Conservation (phyloP, 2,888 invertebrate species). For the Acanthosepion esculentum region DNA sequence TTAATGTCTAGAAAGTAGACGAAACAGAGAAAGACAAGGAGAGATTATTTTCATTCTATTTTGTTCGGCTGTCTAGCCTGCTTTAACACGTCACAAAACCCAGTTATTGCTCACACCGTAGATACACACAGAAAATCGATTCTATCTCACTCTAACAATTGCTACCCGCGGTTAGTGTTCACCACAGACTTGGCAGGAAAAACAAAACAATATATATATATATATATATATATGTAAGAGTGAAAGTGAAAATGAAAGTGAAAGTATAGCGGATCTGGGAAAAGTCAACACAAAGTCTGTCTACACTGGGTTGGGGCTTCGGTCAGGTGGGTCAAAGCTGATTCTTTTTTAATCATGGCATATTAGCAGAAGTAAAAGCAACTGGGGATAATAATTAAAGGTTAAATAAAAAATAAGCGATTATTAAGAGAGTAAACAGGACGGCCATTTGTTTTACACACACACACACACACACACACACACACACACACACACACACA, state of each 20-base stretch:
- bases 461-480: not conserved
- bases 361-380: not conserved
- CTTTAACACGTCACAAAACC: not conserved
- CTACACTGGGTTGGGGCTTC: not conserved
- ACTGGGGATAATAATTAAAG: not conserved
- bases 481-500: not conserved
- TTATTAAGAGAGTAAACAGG: not conserved
- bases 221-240: not conserved
- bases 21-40: not conserved
- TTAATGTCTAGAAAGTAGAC: not conserved
- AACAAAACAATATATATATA: too few species aligned
- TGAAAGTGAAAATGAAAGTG: not conserved
- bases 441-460: too few species aligned
- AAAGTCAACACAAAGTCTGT: not conserved
- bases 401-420: not conserved
- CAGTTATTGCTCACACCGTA: not conserved
- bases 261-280: too few species aligned
- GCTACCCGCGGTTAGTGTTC: not conserved
- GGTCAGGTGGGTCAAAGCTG: not conserved
- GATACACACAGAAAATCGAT: not conserved
- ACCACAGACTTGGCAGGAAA: not conserved
- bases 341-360: not conserved
- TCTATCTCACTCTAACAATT: not conserved
- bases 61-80: not conserved
- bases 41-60: conserved; percentile 4